Conservation (phyloP, 2,113 vertebrate genomes). For the Gopherus evgoodei region DNA sequence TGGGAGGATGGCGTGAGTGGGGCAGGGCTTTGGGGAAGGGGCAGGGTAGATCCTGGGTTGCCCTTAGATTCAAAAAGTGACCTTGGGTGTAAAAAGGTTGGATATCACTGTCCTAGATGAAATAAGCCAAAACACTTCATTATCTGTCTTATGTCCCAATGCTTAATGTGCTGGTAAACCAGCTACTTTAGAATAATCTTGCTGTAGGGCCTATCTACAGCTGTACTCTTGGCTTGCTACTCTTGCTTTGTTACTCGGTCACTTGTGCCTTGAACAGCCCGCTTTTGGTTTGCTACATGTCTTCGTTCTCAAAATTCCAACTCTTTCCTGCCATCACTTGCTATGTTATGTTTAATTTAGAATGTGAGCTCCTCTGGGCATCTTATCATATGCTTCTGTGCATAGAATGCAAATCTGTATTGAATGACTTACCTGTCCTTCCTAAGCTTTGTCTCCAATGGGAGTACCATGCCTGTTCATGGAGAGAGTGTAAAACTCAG, state of each 20-base stretch:
- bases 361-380: neutral
- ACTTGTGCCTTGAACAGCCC: neutral
- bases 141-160: fast-evolving
- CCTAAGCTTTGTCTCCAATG: neutral
- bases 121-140: neutral
- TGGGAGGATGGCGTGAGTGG: too few species aligned
- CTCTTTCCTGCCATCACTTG: neutral
- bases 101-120: neutral
- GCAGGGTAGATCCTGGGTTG: too few species aligned
- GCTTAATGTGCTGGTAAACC: neutral
- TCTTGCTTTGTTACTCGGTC: neutral
- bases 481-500: neutral
- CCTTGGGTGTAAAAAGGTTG: too few species aligned
- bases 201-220: neutral
- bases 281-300: neutral
- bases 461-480: neutral
- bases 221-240: neutral
- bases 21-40: too few species aligned
- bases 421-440: neutral
- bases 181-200: neutral
- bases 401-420: neutral
- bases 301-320: neutral
- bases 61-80: too few species aligned
- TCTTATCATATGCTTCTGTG: neutral
- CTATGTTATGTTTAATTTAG: neutral